Conservation (phyloP, 2,113 vertebrate species). For the Menura novaehollandiae region DNA sequence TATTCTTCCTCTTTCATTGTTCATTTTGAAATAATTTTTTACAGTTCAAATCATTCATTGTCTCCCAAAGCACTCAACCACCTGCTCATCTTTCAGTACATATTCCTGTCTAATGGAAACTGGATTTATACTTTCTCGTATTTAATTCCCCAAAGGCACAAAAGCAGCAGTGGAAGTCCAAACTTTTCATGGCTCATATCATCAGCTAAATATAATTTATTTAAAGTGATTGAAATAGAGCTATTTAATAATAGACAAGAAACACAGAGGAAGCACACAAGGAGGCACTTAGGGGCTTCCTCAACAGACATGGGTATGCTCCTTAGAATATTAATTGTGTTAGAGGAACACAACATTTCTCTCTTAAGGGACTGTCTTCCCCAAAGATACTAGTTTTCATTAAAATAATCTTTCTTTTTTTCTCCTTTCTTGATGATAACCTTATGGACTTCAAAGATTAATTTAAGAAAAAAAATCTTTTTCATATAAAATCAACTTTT, state of each 20-base stretch:
- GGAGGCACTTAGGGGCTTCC: not conserved
- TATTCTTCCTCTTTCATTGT: not conserved
- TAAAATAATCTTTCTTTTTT: not conserved
- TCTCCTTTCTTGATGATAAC: not conserved
- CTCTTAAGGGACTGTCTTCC: not conserved
- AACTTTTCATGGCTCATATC: not conserved
- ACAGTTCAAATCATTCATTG: not conserved
- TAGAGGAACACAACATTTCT: not conserved
- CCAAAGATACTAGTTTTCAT: not conserved
- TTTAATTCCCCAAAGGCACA: not conserved
- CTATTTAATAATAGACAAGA: not conserved
- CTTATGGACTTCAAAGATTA: not conserved
- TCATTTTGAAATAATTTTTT: not conserved
- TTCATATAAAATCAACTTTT: not conserved
- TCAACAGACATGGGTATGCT: not conserved
- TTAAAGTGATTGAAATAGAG: not conserved
- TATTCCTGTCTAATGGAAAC: not conserved
- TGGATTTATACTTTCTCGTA: not conserved
- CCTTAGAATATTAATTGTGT: not conserved
- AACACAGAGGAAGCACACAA: not conserved
- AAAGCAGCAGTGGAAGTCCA: not conserved
- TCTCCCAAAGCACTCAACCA: not conserved
- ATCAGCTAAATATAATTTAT: not conserved
- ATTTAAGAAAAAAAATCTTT: not conserved
- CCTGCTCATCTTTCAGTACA: not conserved